Evolutionary conservation across 2,113 vertebrate species (phyloP).

Genomic region (Eolophus roseicapilla): DNA sequence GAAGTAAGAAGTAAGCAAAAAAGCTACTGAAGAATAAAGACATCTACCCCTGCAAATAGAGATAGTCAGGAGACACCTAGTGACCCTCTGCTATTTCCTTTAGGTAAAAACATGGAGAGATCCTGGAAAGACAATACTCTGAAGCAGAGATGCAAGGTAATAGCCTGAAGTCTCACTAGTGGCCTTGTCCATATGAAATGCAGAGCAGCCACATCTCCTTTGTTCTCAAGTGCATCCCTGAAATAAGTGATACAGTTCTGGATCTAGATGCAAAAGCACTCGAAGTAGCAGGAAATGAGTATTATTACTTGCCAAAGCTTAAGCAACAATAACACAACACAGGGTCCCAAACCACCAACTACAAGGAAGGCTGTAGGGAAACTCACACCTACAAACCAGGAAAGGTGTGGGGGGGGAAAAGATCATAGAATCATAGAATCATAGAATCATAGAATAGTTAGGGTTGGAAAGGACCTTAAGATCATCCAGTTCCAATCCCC

Average conservation of each 20-base stretch:
- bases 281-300: neutral
- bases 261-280: neutral
- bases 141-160: neutral
- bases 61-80: neutral
- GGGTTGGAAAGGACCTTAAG: no score
- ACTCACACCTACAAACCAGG: neutral
- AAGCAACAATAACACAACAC: neutral
- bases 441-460: no score
- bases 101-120: neutral
- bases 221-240: neutral
- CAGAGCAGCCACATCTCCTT: neutral
- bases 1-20: neutral
- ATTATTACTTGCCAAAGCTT: neutral
- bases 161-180: neutral
- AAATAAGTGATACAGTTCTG: neutral
- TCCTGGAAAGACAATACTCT: neutral
- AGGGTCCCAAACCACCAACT: neutral
- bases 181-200: neutral
- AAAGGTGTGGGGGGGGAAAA: no score
- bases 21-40: neutral
- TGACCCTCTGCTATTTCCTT: neutral
- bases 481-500: no score
- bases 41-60: neutral
- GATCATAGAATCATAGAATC: no score
- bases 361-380: neutral